phyloP scores from a whole-genome alignment of 2,113 vertebrate genomes.

The Butorides virescens region DNA sequence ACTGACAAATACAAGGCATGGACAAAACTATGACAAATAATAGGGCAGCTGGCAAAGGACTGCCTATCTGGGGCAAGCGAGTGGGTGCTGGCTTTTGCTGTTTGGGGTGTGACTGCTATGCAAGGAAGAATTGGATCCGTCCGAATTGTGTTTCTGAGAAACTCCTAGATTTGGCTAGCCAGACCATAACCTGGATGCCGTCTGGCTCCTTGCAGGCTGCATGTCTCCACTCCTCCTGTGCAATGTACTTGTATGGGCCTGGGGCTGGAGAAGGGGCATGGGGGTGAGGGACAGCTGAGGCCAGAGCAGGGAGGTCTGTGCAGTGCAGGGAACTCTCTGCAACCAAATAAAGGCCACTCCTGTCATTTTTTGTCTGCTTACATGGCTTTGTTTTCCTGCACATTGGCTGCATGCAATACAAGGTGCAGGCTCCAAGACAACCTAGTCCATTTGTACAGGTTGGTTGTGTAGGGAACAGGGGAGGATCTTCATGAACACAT shows the following conservation, averaged over 20 bases:
- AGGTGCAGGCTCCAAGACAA: neutral
- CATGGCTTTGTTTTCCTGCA: neutral
- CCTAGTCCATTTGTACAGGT: neutral
- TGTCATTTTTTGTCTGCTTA: neutral
- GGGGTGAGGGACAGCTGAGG: neutral
- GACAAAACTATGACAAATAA: neutral
- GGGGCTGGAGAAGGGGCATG: neutral
- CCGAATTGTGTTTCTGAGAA: neutral
- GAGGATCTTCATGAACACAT: neutral
- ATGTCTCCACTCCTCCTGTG: neutral
- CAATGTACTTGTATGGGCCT: rapidly evolving
- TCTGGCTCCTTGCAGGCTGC: neutral
- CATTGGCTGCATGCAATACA: neutral
- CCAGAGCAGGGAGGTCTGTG: neutral
- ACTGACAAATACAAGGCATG: neutral
- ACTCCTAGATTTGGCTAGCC: neutral
- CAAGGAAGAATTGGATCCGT: neutral
- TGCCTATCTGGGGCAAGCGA: neutral
- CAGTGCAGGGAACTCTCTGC: neutral
- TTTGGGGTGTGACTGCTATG: neutral
- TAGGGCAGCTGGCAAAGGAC: neutral
- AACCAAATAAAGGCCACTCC: neutral
- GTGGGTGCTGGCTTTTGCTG: rapidly evolving
- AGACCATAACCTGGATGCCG: neutral
- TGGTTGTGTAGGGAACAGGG: neutral